Percentiles rank a stretch among this genome's conserved stretches.
These are phyloP conservation scores for Urechis unicinctus DNA, from an alignment of 2,888 invertebrate genomes.

Conservation along the genomic window DNA sequence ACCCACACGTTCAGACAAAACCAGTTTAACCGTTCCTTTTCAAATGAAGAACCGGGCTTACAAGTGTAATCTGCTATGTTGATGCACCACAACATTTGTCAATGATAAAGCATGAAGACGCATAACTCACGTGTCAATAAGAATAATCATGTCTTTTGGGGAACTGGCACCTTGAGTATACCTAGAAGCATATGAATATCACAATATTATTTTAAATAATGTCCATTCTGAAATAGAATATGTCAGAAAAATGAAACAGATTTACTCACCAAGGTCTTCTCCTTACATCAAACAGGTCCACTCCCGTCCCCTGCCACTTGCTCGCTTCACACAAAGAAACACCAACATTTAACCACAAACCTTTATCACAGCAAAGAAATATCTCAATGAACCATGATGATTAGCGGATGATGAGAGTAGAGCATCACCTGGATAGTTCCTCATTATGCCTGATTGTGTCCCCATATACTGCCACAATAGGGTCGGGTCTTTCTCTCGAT, in stretches of 20 bases:
- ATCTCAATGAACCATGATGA: background rate
- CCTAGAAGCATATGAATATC: constrained; percentile 29
- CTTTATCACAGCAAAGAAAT: background rate
- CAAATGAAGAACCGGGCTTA: background rate
- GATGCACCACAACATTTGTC: background rate
- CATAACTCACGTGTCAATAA: constrained; percentile 53
- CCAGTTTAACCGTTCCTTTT: background rate
- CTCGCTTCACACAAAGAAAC: constrained; percentile 28
- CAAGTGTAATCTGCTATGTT: background rate
- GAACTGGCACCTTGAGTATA: constrained; percentile 54
- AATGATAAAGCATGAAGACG: background rate
- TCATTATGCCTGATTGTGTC: constrained; percentile 51
- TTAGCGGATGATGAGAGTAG: background rate
- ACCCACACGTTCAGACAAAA: background rate
- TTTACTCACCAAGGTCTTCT: constrained; percentile 47
- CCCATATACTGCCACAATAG: constrained; percentile 55
- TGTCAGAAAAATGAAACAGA: background rate
- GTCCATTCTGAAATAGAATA: background rate
- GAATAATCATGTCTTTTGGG: constrained; percentile 54
- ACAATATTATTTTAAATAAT: background rate
- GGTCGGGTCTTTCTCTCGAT: constrained; percentile 44
- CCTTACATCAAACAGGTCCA: constrained; percentile 53
- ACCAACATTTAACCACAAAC: no score
- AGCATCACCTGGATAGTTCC: constrained; percentile 50
- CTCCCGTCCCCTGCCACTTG: constrained; percentile 32